Evolutionary conservation across 2,888 invertebrate genomes (phyloP).

Genomic region (Folsomia manolachei): DNA sequence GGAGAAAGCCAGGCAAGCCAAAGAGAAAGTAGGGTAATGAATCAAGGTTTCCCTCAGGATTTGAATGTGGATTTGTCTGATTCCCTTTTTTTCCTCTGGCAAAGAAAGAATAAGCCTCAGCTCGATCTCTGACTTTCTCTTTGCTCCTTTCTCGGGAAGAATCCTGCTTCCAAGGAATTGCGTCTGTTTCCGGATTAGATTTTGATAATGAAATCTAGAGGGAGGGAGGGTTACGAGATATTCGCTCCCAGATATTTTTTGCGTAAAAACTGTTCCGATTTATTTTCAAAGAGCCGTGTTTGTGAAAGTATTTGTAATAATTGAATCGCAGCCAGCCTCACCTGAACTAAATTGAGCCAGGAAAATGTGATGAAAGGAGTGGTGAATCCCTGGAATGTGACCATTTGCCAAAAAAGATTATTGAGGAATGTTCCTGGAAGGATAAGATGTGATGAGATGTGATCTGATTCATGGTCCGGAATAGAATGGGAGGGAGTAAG

Average conservation of each 20-base stretch:
- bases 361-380: neutral
- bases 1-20: neutral
- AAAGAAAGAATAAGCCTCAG: neutral
- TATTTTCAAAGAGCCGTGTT: neutral
- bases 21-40: conserved; percentile 12
- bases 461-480: neutral
- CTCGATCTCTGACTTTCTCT: conserved; percentile 1
- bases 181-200: conserved; percentile 10
- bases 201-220: conserved; percentile 11
- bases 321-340: no score
- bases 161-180: no score
- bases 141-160: no score
- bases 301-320: no score
- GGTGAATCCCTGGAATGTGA: no score
- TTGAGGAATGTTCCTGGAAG: no score
- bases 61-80: conserved; percentile 10
- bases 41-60: neutral
- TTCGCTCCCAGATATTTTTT: neutral
- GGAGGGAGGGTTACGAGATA: neutral
- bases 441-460: no score
- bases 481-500: neutral
- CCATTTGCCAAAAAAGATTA: neutral
- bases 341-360: no score
- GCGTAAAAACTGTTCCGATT: no score
- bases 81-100: neutral